Base-by-base conservation (phyloP, 1,140 invertebrate species). In the Schlechtendalia chinensis region DNA sequence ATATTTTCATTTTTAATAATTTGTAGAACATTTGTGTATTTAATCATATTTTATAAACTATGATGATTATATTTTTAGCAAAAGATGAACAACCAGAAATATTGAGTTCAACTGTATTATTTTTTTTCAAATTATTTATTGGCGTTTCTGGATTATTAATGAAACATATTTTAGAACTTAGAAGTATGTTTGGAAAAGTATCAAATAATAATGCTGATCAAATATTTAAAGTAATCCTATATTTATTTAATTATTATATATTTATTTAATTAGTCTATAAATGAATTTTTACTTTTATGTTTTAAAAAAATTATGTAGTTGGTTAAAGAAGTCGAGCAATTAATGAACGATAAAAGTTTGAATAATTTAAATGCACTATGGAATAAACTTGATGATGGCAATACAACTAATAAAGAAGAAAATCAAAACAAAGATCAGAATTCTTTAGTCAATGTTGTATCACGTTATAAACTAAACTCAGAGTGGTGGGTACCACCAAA, bases 131-230 rank as follows among this genome's bases (percentile, higher is more conserved):
- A 29, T 50, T 79, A 19, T 79, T 79, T 47, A 79, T 79, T 29
- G 75, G 58, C 19, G 75, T 61, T 61, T 50, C 75, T 63, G 39
- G 75, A 29, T 22, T 79, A 61, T 61, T 79, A 47, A 79, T 79
- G 75, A 79, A 79, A 79, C 75, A 79, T 63, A 79, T 79, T 27
- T 79, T 79, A 79, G 75, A 79, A n/a, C 39, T 79, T n/a, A 59
- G 59, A 29, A 61, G 58, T 79, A 63, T 79, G 75, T 79, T 79
- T 79, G 75, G 75, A 47, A 79, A 79, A 79, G 56, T 79, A 50
- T 61, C 75, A 50, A 79, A 79, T 29, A 58, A 79, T 61, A 79
- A 47, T 29, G 75, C 75, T 19, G 58, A 79, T 63, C 58, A 63
- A 79, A 79, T 79, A 50, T 79, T 29, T 14, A 79, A 79, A 19